Evolutionary conservation across 2,888 invertebrate species (phyloP), one percentile per base, ranked within the genome.

Genomic region (Litoditis marina): DNA sequence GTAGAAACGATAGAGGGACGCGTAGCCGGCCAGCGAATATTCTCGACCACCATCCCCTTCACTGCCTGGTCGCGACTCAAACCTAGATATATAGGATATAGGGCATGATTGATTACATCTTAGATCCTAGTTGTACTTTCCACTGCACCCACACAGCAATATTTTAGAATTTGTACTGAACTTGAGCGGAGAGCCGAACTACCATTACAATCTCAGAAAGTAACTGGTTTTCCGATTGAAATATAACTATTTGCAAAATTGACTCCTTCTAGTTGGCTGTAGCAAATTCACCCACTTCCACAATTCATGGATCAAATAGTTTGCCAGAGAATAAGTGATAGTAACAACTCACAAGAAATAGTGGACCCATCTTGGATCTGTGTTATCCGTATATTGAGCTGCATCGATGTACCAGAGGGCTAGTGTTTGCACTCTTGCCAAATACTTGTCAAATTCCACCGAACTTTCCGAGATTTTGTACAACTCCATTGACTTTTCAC

Each of bases 371-470:
- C 90, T 89, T 16, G 90, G 89, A 86, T 98, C 96, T 83, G 92
- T 91, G 3, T 89, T 87, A 84, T 95, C 94, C 74, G 98, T 92
- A 81, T 90, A 94, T 36, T 91, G 91, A 0, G 94, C 94, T 16
- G 92, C 94, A 87, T 98, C 96, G 73, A 98, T 92, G 85, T 90
- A 69, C 73, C 68, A 80, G 64, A 94, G 85, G 11, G 95, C 87
- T 81, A 94, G 92, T 0, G 92, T 91, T 85, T 95, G 93, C 74
- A 95, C 86, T 57, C 91, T 87, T 71, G 89, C 87, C 83, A 94
- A 92, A 83, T 89, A 94, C 4, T 88, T 87, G 30, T 88, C 83
- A 83, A 94, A 94, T 0, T 89, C 89, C 0, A 89, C 88, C 5
- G 78, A 72, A 55, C 88, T 87, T 16, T 88, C 65, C 13, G 52